Evolutionary conservation across 2,797 vertebrate species (phyloP).

Genomic region (Pteropus rufus): DNA sequence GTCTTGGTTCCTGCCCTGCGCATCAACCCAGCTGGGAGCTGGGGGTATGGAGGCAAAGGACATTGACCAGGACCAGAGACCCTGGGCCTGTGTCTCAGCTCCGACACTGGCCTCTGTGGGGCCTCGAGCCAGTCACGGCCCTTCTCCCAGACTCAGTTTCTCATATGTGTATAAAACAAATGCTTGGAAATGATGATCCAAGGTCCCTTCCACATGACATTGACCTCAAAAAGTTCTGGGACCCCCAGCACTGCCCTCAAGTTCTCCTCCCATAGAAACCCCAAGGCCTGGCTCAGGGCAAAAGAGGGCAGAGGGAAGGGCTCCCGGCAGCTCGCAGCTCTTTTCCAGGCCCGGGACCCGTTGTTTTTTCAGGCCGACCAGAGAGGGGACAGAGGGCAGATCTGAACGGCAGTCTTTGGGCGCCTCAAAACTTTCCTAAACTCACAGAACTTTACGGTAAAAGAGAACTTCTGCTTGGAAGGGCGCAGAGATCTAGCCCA

Average conservation of each 20-base stretch:
- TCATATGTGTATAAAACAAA: background rate
- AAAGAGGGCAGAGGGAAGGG: background rate
- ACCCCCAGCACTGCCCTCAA: background rate
- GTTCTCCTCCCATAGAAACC: background rate
- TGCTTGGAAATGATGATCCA: background rate
- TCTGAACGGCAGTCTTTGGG: background rate
- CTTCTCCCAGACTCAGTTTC: background rate
- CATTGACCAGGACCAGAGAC: background rate
- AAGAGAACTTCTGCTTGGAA: background rate
- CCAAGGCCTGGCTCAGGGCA: background rate
- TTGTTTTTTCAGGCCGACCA: background rate
- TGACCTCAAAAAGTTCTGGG: background rate
- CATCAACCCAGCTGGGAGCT: background rate
- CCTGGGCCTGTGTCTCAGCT: background rate
- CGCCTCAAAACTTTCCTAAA: background rate
- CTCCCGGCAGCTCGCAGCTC: background rate
- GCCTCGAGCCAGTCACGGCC: background rate
- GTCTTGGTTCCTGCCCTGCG: background rate
- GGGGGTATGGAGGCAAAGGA: background rate
- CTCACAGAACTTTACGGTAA: background rate
- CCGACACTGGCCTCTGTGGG: background rate
- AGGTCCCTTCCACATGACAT: background rate
- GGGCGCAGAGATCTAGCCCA: background rate
- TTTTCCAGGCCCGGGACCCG: background rate
- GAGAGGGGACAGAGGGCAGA: background rate